phyloP scores from a whole-genome alignment of 1,140 invertebrate species.

The Aleiodes sp. region DNA sequence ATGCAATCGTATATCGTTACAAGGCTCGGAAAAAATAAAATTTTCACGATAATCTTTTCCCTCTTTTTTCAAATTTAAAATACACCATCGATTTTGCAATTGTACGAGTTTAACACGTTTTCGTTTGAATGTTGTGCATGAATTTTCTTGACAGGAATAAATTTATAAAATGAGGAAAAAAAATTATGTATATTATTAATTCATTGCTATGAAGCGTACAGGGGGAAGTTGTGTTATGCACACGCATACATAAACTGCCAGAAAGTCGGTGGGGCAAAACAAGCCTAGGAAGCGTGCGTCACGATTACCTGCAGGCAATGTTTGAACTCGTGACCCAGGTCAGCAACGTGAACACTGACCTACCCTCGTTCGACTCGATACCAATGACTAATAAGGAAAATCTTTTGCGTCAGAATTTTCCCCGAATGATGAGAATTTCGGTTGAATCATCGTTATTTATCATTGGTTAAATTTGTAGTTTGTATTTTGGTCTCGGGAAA shows the following conservation, averaged over 20 bases:
- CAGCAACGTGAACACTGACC: conserved; percentile 35
- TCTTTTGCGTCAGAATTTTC: not conserved
- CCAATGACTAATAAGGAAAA: conserved; percentile 5
- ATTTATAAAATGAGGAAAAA: too few relatives aligned
- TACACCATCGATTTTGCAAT: too few relatives aligned
- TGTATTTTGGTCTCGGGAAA: too few relatives aligned
- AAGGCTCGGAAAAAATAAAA: too few relatives aligned
- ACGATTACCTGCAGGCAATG: conserved; percentile 48
- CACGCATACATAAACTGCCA: conserved; percentile 9
- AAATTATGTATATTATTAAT: conserved; percentile 29
- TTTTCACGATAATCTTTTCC: too few relatives aligned
- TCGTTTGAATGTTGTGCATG: not conserved
- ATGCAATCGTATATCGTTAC: too few relatives aligned
- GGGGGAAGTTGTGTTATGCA: not conserved
- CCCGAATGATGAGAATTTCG: not conserved
- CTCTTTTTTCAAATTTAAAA: too few relatives aligned
- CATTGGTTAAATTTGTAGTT: too few relatives aligned
- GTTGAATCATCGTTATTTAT: too few relatives aligned
- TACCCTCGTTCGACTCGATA: not conserved
- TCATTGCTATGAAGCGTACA: conserved; percentile 9
- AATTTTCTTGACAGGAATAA: not conserved
- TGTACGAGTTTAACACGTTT: too few relatives aligned
- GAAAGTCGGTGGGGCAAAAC: not conserved
- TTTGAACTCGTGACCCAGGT: conserved; percentile 42
- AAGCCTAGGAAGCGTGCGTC: conserved; percentile 28